These are phyloP conservation scores for Cylloceria caligata DNA, from an alignment of 2,888 invertebrate genomes.

Conservation along the genomic window DNA sequence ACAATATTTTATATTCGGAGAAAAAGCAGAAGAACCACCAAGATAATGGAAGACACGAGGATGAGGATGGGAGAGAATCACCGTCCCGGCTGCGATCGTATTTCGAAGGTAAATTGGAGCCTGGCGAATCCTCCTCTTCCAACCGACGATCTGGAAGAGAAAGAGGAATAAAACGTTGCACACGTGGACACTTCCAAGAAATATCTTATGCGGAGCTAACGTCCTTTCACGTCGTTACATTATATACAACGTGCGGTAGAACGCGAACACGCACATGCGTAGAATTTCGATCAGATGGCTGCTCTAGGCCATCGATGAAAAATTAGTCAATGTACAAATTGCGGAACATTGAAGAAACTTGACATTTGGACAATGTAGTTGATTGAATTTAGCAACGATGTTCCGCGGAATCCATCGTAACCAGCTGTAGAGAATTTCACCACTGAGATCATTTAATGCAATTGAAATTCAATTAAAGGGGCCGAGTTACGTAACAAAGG, in stretches of 20 bases:
- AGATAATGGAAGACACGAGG: conserved; percentile 45
- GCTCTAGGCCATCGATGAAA: not conserved
- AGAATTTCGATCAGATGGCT: conserved; percentile 23
- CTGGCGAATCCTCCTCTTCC: conserved; percentile 35
- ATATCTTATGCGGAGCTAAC: conserved; percentile 11
- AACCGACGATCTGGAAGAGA: conserved; percentile 25
- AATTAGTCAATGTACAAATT: not conserved
- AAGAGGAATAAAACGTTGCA: conserved; percentile 47
- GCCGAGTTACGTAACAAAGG: too few relatives aligned
- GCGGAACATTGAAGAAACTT: not conserved
- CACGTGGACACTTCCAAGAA: conserved; percentile 54
- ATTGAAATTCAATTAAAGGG: too few relatives aligned
- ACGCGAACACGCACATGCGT: conserved; percentile 19
- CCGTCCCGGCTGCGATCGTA: conserved; percentile 30
- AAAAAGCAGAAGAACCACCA: conserved; percentile 23
- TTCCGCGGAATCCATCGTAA: too few relatives aligned
- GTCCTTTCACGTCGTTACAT: conserved; percentile 4
- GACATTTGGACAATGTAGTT: not conserved
- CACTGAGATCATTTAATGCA: too few relatives aligned
- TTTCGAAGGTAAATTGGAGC: conserved; percentile 58
- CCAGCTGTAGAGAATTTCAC: too few relatives aligned
- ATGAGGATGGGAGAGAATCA: not conserved
- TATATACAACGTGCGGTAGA: not conserved
- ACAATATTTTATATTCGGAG: conserved; percentile 29
- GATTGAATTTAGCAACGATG: not conserved